A percentile compares a stretch with the other conserved stretches of the same genome.
Conservation (phyloP, 2,113 vertebrate species). For the Albula goreensis region DNA sequence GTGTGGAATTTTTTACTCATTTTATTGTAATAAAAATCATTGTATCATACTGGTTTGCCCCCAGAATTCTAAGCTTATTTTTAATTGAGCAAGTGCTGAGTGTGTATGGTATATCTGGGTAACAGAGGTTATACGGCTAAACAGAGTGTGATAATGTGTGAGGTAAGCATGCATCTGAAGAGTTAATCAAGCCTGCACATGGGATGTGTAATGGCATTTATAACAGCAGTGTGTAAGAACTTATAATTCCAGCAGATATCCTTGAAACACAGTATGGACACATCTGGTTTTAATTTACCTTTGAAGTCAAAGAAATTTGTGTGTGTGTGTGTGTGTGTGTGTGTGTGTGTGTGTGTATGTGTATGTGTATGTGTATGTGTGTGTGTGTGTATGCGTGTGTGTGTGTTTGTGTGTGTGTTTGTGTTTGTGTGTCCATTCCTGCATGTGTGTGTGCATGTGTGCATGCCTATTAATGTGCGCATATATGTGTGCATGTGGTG, state of each 20-base stretch:
- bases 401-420: no score
- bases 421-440: no score
- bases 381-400: no score
- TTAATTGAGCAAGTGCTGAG: neutral
- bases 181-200: neutral
- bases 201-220: conserved; percentile 6
- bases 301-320: conserved; percentile 22
- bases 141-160: neutral
- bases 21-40: neutral
- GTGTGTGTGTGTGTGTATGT: neutral
- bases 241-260: conserved; percentile 3
- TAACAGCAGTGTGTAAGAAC: conserved; percentile 7
- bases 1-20: neutral
- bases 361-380: no score
- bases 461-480: no score
- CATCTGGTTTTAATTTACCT: conserved; percentile 29
- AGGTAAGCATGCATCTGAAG: neutral
- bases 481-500: neutral
- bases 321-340: conserved; percentile 10
- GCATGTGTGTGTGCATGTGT: conserved; percentile 9
- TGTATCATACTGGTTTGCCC: neutral
- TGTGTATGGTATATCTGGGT: neutral
- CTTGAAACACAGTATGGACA: conserved; percentile 25
- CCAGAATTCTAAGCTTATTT: neutral
- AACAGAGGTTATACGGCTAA: neutral